A percentile compares a stretch with the other conserved stretches of the same genome.
Conservation (phyloP, 1,140 invertebrate species). For the Aphaenogaster rudis region DNA sequence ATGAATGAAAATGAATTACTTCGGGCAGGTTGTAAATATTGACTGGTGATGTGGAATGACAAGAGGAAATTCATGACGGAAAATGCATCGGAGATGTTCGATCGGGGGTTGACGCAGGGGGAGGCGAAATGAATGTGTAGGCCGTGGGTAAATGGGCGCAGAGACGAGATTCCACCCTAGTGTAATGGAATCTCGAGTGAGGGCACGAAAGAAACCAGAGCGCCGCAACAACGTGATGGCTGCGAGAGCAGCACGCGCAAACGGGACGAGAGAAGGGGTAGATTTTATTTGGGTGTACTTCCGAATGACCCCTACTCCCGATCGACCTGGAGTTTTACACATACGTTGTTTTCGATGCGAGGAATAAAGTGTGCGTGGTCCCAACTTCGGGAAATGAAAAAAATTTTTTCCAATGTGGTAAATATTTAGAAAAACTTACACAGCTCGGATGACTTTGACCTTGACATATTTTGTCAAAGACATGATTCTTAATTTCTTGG, state of each 20-base stretch:
- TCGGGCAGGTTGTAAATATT: constrained; percentile 2
- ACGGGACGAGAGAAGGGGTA: neutral
- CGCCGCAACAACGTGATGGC: neutral
- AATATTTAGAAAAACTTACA: too few relatives aligned
- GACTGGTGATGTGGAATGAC: neutral
- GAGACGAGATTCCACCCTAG: neutral
- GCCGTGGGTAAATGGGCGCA: neutral
- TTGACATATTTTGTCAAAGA: too few relatives aligned
- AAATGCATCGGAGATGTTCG: neutral
- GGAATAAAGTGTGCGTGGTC: too few relatives aligned
- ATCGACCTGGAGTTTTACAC: too few relatives aligned
- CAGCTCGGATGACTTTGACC: too few relatives aligned
- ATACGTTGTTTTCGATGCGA: too few relatives aligned
- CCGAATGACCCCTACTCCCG: too few relatives aligned
- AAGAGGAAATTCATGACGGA: constrained; percentile 8
- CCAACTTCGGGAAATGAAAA: too few relatives aligned
- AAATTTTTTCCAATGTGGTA: too few relatives aligned
- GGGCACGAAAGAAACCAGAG: constrained; percentile 1
- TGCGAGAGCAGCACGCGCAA: neutral
- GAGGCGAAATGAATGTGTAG: neutral
- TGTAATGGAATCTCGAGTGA: constrained; percentile 19
- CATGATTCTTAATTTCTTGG: too few relatives aligned
- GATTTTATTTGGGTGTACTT: constrained; percentile 9
- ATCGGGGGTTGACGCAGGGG: neutral
- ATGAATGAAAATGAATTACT: constrained; percentile 22